phyloP scores from a whole-genome alignment of 2,888 invertebrate species.

The Seira ritae region DNA sequence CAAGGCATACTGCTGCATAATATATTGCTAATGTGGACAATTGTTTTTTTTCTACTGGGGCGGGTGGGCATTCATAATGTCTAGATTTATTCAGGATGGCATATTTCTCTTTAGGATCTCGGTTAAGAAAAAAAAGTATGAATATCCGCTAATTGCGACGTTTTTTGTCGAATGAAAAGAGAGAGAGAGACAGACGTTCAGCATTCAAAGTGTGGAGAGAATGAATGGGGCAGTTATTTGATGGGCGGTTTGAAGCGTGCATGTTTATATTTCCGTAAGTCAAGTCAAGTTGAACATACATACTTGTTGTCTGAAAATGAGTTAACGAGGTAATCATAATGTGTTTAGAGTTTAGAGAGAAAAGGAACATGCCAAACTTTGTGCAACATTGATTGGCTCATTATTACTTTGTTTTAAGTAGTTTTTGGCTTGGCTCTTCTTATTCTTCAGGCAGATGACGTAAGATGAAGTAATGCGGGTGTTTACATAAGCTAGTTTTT shows the following conservation, averaged over 20 bases:
- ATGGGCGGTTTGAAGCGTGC: conserved; percentile 10
- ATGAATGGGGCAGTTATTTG: conserved; percentile 12
- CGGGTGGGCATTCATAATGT: not conserved
- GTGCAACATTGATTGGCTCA: not conserved
- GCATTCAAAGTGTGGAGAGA: not conserved
- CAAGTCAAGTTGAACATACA: not conserved
- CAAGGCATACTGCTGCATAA: not conserved
- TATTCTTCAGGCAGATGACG: not conserved
- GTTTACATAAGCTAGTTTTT: too few species aligned
- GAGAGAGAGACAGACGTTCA: not conserved
- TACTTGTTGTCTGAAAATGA: conserved; percentile 1
- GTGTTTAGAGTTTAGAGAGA: not conserved
- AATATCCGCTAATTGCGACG: conserved; percentile 13
- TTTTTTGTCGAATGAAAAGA: not conserved
- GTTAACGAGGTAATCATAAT: conserved; percentile 2
- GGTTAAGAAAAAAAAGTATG: not conserved
- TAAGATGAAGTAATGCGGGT: not conserved
- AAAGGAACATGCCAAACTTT: conserved; percentile 10
- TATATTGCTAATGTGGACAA: conserved; percentile 8
- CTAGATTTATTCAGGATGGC: not conserved
- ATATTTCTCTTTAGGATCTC: not conserved
- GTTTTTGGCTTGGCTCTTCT: too few species aligned
- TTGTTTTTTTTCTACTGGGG: not conserved
- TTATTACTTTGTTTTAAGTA: not conserved
- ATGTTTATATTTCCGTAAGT: not conserved